phyloP scores from a whole-genome alignment of 2,113 vertebrate genomes.

The Brienomyrus longianalis region DNA sequence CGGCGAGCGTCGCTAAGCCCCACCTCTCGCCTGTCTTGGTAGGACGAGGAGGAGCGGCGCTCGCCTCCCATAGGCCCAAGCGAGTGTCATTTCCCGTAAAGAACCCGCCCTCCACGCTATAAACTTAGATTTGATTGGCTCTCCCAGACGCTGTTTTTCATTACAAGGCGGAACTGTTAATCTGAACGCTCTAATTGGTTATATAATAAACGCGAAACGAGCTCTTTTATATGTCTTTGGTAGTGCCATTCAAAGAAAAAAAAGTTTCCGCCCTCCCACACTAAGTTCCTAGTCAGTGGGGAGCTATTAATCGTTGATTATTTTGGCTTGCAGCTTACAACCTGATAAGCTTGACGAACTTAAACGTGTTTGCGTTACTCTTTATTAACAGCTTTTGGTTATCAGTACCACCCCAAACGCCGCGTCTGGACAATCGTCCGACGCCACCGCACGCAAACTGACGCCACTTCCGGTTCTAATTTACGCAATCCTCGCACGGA shows the following conservation, averaged over 20 bases:
- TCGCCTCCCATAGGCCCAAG: conserved; percentile 36
- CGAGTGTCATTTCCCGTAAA: conserved; percentile 19
- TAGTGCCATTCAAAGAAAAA: conserved; percentile 12
- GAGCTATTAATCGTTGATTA: neutral
- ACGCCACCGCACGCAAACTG: neutral
- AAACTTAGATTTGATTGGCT: conserved; percentile 18
- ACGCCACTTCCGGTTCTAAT: conserved; percentile 18
- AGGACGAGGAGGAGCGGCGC: conserved; percentile 27
- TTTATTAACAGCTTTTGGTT: neutral
- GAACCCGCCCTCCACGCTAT: conserved; percentile 34
- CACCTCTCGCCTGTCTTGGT: conserved; percentile 32
- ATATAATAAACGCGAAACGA: conserved; percentile 9
- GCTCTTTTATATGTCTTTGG: neutral
- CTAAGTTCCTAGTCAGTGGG: neutral
- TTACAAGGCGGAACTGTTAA: conserved; percentile 39
- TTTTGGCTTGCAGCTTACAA: neutral
- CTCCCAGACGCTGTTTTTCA: neutral
- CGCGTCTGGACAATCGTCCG: neutral
- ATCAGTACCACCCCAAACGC: neutral
- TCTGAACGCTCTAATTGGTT: conserved; percentile 35
- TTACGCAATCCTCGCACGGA: neutral
- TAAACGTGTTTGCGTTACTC: neutral
- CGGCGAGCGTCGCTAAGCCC: conserved; percentile 41
- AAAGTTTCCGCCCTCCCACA: neutral
- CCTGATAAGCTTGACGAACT: neutral